These are phyloP conservation scores for Pachycephus smyrnensis DNA, from an alignment of 2,888 invertebrate genomes.

Conservation along the genomic window DNA sequence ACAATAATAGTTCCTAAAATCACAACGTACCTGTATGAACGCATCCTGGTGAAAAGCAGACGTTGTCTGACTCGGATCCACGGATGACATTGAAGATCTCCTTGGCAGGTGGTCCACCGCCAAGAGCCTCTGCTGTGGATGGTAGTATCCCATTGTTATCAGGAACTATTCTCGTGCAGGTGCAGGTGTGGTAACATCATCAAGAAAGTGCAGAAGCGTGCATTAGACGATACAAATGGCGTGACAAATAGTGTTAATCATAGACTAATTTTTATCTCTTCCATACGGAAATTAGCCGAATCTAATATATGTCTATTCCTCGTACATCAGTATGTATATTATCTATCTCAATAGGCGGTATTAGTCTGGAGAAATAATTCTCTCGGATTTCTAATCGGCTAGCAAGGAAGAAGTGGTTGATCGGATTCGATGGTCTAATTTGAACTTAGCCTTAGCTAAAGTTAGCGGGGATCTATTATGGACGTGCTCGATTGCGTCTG, in stretches of 20 bases:
- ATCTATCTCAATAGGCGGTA: too few species aligned
- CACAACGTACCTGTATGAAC: slow-evolving; percentile 76
- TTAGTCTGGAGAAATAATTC: too few species aligned
- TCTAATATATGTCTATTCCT: too few species aligned
- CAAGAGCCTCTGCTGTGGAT: slow-evolving; percentile 59
- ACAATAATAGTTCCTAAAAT: neutral
- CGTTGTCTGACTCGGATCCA: slow-evolving; percentile 57
- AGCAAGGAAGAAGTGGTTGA: too few species aligned
- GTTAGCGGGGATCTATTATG: too few species aligned
- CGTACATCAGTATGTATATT: too few species aligned
- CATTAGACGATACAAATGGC: slow-evolving; percentile 26
- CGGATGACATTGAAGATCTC: slow-evolving; percentile 44
- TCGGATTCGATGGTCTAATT: too few species aligned
- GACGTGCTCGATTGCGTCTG: too few species aligned
- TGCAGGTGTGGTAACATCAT: slow-evolving; percentile 20
- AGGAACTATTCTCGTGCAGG: slow-evolving; percentile 41
- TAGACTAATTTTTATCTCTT: neutral
- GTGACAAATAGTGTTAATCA: slow-evolving; percentile 7
- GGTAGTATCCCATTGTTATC: slow-evolving; percentile 57
- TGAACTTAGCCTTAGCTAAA: too few species aligned
- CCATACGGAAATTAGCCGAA: too few species aligned
- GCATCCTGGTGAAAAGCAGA: slow-evolving; percentile 84
- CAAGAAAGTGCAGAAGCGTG: slow-evolving; percentile 5
- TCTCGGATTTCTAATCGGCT: too few species aligned
- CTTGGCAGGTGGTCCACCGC: slow-evolving; percentile 34